phyloP scores from a whole-genome alignment of 92 coral and sea anemone genomes.

The Paragorgia papillata region DNA sequence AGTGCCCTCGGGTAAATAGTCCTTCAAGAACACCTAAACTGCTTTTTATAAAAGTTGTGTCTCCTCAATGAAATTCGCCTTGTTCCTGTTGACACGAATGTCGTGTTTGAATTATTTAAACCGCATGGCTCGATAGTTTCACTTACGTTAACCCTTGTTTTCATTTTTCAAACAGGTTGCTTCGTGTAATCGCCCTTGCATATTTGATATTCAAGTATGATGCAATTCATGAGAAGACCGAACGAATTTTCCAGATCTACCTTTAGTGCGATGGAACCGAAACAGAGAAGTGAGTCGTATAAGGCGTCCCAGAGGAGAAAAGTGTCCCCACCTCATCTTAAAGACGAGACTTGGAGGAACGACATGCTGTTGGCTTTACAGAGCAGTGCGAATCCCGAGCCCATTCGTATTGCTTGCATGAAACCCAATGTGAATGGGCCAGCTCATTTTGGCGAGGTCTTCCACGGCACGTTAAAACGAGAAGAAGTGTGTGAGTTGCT shows the following conservation, averaged over 20 bases:
- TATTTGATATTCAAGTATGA: conserved; percentile 24
- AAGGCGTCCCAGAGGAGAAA: not conserved
- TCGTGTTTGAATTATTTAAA: too few species aligned
- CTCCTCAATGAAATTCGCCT: too few species aligned
- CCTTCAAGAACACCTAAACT: too few species aligned
- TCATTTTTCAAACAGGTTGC: conserved; percentile 15
- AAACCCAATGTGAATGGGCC: conserved; percentile 79
- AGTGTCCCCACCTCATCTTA: not conserved
- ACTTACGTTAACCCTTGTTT: too few species aligned
- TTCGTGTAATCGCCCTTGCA: not conserved
- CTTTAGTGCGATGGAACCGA: not conserved
- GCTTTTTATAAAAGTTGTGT: too few species aligned
- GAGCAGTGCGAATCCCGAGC: conserved; percentile 92
- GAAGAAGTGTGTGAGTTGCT: conserved; percentile 86
- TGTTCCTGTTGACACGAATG: too few species aligned
- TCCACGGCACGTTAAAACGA: conserved; percentile 87
- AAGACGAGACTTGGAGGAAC: conserved; percentile 74
- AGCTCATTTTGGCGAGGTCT: conserved; percentile 83
- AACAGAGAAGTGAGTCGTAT: conserved; percentile 4
- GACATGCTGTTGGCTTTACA: conserved; percentile 82
- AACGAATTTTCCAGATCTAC: conserved; percentile 11
- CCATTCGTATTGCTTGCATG: conserved; percentile 97
- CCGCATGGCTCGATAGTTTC: too few species aligned
- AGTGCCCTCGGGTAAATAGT: too few species aligned
- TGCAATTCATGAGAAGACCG: conserved; percentile 28